Evolutionary conservation across 2,797 vertebrate genomes (phyloP).

Genomic region (Chloroceryle amazona): DNA sequence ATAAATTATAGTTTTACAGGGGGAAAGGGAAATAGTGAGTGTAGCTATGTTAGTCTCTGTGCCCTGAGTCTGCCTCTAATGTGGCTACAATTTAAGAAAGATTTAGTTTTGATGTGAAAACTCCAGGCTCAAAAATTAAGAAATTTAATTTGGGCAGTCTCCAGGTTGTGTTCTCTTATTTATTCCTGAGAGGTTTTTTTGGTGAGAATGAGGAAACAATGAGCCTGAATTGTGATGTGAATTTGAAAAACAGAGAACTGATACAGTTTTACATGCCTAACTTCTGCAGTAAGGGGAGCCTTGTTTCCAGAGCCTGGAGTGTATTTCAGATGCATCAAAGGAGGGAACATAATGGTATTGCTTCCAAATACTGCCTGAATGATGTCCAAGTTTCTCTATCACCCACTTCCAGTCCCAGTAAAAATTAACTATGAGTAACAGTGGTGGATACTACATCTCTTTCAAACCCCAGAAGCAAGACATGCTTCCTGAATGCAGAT

Average conservation of each 20-base stretch:
- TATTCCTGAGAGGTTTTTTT: not conserved
- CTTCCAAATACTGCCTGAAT: not conserved
- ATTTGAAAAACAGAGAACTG: not conserved
- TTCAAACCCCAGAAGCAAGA: not conserved
- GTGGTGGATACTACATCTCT: not conserved
- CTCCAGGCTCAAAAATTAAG: not conserved
- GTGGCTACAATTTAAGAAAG: not conserved
- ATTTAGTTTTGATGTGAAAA: slow-evolving; percentile 2
- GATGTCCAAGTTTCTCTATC: not conserved
- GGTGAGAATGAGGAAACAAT: not conserved
- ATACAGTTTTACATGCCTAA: not conserved
- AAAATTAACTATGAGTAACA: not conserved
- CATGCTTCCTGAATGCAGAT: not conserved
- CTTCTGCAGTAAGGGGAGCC: not conserved
- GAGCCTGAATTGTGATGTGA: not conserved
- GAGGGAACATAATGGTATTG: not conserved
- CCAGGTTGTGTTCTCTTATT: not conserved
- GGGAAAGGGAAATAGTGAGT: not conserved
- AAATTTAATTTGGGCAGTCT: not conserved
- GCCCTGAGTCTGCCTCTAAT: not conserved
- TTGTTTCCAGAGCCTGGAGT: not conserved
- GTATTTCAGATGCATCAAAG: not conserved
- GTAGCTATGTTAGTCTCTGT: not conserved
- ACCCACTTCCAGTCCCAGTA: not conserved
- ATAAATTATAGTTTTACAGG: not conserved